Evolutionary conservation across 2,797 vertebrate species (phyloP).

Genomic region (Danio tinwini): DNA sequence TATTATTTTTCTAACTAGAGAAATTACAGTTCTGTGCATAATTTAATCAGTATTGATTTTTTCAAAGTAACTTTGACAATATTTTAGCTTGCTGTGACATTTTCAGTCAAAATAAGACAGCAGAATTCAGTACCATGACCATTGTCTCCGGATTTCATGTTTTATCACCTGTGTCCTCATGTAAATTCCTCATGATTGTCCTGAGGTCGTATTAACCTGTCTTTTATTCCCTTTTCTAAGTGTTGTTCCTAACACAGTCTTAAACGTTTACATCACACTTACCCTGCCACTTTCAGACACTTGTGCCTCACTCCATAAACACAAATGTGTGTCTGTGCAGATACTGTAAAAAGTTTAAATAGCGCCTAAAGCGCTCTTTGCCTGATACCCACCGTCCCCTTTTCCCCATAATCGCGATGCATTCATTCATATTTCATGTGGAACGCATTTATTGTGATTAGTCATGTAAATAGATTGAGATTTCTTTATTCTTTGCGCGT

Average conservation of each 20-base stretch:
- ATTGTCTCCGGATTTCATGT: background rate
- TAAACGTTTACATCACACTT: background rate
- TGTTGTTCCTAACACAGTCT: background rate
- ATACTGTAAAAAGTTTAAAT: constrained; percentile 64
- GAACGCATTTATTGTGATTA: constrained; percentile 80
- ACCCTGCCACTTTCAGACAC: constrained; percentile 8
- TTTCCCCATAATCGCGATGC: constrained; percentile 63
- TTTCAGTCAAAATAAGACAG: background rate
- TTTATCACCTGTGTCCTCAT: background rate
- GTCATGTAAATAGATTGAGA: constrained; percentile 85
- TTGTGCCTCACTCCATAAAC: constrained; percentile 8
- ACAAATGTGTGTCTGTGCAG: background rate
- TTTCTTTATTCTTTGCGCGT: constrained; percentile 80
- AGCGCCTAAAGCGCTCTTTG: constrained; percentile 52
- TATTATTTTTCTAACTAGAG: background rate
- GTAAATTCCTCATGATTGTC: background rate
- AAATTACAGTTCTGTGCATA: no score
- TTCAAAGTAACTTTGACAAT: no score
- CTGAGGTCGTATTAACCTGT: background rate
- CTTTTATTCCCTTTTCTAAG: background rate
- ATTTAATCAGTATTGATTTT: no score
- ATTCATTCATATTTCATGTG: constrained; percentile 79
- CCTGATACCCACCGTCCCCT: constrained; percentile 20
- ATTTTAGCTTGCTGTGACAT: background rate
- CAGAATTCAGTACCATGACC: background rate